Evolutionary conservation across 2,113 vertebrate genomes (phyloP).

Genomic region (Dasyprocta punctata): DNA sequence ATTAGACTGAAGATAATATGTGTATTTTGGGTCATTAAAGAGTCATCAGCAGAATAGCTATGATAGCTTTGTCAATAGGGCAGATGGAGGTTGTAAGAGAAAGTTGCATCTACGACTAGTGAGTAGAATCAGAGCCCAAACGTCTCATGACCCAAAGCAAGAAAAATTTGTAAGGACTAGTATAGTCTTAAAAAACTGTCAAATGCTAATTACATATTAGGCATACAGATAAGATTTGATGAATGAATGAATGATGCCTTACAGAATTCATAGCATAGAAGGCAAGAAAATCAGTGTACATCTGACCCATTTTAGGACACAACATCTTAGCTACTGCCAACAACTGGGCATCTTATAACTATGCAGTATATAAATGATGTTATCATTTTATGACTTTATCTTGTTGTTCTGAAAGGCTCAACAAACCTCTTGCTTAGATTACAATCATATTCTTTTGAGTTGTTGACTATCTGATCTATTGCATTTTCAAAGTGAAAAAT

Average conservation of each 20-base stretch:
- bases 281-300: background rate
- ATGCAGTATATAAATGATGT: background rate
- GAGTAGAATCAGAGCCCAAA: background rate
- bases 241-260: background rate
- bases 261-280: background rate
- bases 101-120: background rate
- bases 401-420: conserved; percentile 32
- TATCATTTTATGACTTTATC: conserved; percentile 11
- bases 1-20: background rate
- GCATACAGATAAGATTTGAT: background rate
- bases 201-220: background rate
- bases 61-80: background rate
- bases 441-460: background rate
- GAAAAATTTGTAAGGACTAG: background rate
- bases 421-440: no score
- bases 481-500: conserved; percentile 60
- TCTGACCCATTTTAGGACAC: background rate
- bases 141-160: background rate
- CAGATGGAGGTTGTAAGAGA: background rate
- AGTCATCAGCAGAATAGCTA: background rate
- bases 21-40: background rate
- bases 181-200: background rate
- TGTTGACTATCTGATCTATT: conserved; percentile 48
- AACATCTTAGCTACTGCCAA: background rate
- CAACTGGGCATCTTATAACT: conserved; percentile 13